Conservation (phyloP, 2,888 invertebrate genomes). For the Epistrophe eligans region DNA sequence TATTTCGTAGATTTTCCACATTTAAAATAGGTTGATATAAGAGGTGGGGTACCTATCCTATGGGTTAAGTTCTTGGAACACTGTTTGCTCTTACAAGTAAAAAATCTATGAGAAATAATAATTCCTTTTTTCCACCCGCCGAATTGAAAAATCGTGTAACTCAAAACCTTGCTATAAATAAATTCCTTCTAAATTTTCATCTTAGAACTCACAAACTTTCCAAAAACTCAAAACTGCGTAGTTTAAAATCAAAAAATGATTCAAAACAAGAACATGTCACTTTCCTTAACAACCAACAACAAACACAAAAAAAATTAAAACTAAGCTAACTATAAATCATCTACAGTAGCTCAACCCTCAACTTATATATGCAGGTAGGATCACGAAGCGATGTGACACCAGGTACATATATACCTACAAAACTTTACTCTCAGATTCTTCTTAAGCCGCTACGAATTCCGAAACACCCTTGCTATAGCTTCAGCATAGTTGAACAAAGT, state of each 20-base stretch:
- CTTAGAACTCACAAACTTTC: not conserved
- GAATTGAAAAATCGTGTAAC: not conserved
- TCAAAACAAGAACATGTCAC: constrained; percentile 1
- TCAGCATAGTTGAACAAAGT: constrained; percentile 39
- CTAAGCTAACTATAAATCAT: constrained; percentile 20
- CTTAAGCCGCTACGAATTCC: constrained; percentile 47
- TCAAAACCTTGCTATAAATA: not conserved
- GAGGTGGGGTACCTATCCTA: too few relatives aligned
- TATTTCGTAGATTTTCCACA: too few relatives aligned
- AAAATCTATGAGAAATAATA: too few relatives aligned
- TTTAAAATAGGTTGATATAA: too few relatives aligned
- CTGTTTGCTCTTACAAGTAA: too few relatives aligned
- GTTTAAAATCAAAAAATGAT: not conserved
- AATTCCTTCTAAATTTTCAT: not conserved
- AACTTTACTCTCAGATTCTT: constrained; percentile 51
- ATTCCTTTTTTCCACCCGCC: not conserved
- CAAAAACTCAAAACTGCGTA: constrained; percentile 3
- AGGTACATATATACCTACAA: constrained; percentile 12
- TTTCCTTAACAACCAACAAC: not conserved
- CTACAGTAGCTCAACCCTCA: not conserved
- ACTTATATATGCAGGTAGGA: not conserved
- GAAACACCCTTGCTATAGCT: constrained; percentile 16
- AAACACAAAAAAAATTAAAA: not conserved
- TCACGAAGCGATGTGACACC: constrained; percentile 39
- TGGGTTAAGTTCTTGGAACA: too few relatives aligned